phyloP scores from a whole-genome alignment of 37 sponge, comb jelly and placozoan species.

The Halisarca cf. caerulea region DNA sequence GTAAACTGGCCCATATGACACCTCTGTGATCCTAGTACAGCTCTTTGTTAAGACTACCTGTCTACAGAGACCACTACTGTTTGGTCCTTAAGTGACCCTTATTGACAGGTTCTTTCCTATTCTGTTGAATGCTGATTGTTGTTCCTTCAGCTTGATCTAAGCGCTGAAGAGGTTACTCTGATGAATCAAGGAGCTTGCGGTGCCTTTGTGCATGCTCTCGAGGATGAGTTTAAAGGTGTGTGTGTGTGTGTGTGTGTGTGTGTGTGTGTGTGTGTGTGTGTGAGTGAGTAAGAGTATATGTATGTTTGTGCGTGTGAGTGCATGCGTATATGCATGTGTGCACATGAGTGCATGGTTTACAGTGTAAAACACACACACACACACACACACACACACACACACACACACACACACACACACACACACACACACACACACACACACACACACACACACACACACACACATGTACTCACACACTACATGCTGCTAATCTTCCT shows the following conservation, averaged over 20 bases:
- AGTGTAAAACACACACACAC: not conserved
- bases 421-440: not conserved
- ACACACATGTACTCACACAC: not conserved
- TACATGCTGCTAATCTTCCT: not conserved
- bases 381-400: not conserved
- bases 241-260: not conserved
- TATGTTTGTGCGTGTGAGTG: not conserved
- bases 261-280: not conserved
- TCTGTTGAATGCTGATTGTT: not conserved
- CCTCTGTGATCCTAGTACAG: too few relatives aligned
- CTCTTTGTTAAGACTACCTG: too few relatives aligned
- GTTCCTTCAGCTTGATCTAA: conserved; percentile 49
- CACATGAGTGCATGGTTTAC: too few relatives aligned
- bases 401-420: not conserved
- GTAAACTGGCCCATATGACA: too few relatives aligned
- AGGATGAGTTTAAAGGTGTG: conserved; percentile 89
- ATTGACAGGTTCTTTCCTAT: too few relatives aligned
- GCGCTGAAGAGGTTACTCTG: conserved; percentile 54
- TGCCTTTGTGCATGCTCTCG: conserved; percentile 91
- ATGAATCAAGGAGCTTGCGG: conserved; percentile 91
- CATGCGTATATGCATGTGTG: not conserved
- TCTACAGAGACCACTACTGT: too few relatives aligned
- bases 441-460: not conserved
- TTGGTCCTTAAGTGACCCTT: too few relatives aligned
- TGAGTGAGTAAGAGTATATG: conserved; percentile 19